Evolutionary conservation across 1,140 invertebrate genomes (phyloP).

Genomic region (Hirudo medicinalis): DNA sequence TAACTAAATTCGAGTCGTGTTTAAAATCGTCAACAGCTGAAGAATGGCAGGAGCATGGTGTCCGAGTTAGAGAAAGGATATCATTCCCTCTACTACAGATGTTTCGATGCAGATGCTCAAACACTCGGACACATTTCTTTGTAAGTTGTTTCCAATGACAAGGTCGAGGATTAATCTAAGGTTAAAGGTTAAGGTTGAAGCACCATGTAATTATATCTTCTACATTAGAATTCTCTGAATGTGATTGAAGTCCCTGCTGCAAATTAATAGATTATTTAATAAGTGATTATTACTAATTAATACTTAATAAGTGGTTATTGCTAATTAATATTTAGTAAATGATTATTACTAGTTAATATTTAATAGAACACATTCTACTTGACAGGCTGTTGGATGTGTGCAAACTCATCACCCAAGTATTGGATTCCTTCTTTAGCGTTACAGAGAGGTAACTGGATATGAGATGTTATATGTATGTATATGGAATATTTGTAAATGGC

Average conservation of each 20-base stretch:
- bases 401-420: constrained; percentile 56
- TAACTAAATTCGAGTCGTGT: no score
- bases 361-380: background rate
- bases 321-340: no score
- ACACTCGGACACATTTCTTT: constrained; percentile 38
- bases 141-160: background rate
- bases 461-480: background rate
- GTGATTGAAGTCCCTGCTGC: no score
- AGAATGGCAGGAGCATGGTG: constrained; percentile 15
- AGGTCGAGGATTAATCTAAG: no score
- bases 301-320: no score
- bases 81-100: constrained; percentile 69
- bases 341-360: no score
- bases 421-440: constrained; percentile 50
- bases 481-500: no score
- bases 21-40: background rate
- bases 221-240: no score
- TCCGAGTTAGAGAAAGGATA: constrained; percentile 40
- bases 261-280: no score
- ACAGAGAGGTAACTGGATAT: background rate
- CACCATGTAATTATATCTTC: no score
- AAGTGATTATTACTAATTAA: no score
- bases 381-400: constrained; percentile 62
- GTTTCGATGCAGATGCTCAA: constrained; percentile 78
- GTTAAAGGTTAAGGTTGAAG: no score